Evolutionary conservation across 2,888 invertebrate species (phyloP), one percentile per base, ranked within the genome.

Genomic region (Allacma fusca): DNA sequence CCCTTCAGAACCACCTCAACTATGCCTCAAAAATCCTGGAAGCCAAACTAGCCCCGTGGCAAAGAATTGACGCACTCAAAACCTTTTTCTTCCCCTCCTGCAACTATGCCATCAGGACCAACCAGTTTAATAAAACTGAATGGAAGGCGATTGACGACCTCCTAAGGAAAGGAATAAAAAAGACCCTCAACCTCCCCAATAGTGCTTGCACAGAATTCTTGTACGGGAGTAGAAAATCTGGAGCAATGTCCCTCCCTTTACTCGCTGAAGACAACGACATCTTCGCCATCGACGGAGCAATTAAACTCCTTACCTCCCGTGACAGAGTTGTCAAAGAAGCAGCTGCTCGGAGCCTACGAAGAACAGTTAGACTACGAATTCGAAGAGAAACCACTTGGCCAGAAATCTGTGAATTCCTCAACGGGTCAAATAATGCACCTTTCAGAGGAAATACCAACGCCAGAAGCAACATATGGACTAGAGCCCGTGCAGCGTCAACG

Each of bases 21-120:
- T n/a, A n/a, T n/a, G n/a, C n/a, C n/a, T n/a, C n/a, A n/a, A n/a
- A n/a, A n/a, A n/a, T n/a, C n/a, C n/a, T n/a, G n/a, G n/a, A n/a
- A n/a, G n/a, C n/a, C n/a, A n/a, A n/a, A n/a, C n/a, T n/a, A n/a
- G n/a, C n/a, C n/a, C n/a, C n/a, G n/a, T 84, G 84, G 84, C 84
- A 84, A 70, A 82, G 80, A 65, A 44, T 84, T 13, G 81, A 85
- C 40, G 83, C 81, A 0, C 29, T 84, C 44, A 70, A 79, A n/a
- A 82, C 81, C 1, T 85, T 85, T 76, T 75, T 84, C 16, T 69
- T 77, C 24, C 70, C 78, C 0, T 28, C 71, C 0, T n/a, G 80
- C 16, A 67, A 69, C 43, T 80, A 76, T 64, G 72, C 69, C 23
- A 64, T 78, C 71, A n/a, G 78, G 16, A 76, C 65, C 1, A 16